Evolutionary conservation across 2,888 invertebrate genomes (phyloP), one percentile per base, ranked within the genome.

Genomic region (Ernsta delagoae): DNA sequence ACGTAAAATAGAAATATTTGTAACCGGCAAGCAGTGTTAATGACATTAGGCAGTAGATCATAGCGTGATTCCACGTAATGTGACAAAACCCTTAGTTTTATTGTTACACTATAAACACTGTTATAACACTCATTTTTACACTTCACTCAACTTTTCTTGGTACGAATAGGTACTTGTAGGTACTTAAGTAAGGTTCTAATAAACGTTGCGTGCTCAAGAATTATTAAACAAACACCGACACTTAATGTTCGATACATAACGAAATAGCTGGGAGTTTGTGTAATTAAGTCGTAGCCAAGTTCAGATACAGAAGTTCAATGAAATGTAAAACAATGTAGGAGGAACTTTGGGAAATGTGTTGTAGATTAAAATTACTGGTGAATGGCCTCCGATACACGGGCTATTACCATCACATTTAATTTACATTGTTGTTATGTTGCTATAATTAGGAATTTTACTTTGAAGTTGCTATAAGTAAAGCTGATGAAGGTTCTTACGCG

Each of bases 1-100:
- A 76, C 70, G 71, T 70, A 71, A 76, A 80, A 78, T 74, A 72
- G 69, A 74, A 75, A 72, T 74, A n/a, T n/a, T n/a, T n/a, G n/a
- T n/a, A n/a, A n/a, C n/a, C n/a, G n/a, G n/a, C n/a, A n/a, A n/a
- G n/a, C n/a, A n/a, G n/a, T n/a, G n/a, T n/a, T n/a, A n/a, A n/a
- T n/a, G n/a, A n/a, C n/a, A n/a, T n/a, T n/a, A n/a, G n/a, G n/a
- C n/a, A n/a, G n/a, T n/a, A n/a, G n/a, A n/a, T n/a, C n/a, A n/a
- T n/a, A n/a, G n/a, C n/a, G n/a, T n/a, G n/a, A n/a, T n/a, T n/a
- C n/a, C n/a, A n/a, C n/a, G n/a, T n/a, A n/a, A n/a, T n/a, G n/a
- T n/a, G n/a, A n/a, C n/a, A n/a, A n/a, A n/a, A n/a, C n/a, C n/a
- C n/a, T n/a, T n/a, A n/a, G n/a, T n/a, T n/a, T n/a, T 36, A 56